Evolutionary conservation across 2,888 invertebrate genomes (phyloP), one percentile per base, ranked within the genome.

Genomic region (Lampropteryx suffumata): DNA sequence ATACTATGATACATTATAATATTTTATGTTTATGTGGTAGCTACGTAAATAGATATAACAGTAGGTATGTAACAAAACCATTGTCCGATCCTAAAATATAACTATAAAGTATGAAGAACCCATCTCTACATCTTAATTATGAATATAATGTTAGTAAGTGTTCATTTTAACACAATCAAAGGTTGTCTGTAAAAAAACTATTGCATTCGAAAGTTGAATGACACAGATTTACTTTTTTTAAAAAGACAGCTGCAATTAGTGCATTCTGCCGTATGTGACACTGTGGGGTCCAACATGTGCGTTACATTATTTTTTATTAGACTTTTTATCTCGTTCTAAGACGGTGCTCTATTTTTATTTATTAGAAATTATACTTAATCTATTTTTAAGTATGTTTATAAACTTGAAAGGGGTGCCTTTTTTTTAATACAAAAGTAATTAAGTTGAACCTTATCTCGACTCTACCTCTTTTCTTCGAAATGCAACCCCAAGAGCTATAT

Each of bases 191-290:
- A 17, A 3, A 12, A 27, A 49, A 42, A 30, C 3, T 36, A 28
- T 33, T 43, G 21, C 43, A 29, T 21, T 8, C 28, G 29, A 33
- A 46, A 52, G 52, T 37, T 45, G 62, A 49, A 47, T 59, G 63
- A 54, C 67, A 61, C 49, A 46, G 50, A 57, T 63, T 62, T 65
- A 65, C 56, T 67, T 66, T 57, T 53, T 27, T 41, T 64, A 36
- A 51, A 64, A 67, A 67, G 45, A 50, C 46, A 51, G 69, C 75
- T 67, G 74, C 74, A 75, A 76, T 82, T 4, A 5, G 5, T 80
- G 74, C 72, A 74, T 73, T 73, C 67, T 64, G 71, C 76, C 82
- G 77, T 69, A 72, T 82, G 81, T 67, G 24, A 24, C 41, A 17
- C 39, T 59, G 71, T 73, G 61, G 55, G 61, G 55, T 52, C 48